Evolutionary conservation across 2,888 invertebrate genomes (phyloP), one percentile per base, ranked within the genome.

Genomic region (Petrolisthes manimaculis): DNA sequence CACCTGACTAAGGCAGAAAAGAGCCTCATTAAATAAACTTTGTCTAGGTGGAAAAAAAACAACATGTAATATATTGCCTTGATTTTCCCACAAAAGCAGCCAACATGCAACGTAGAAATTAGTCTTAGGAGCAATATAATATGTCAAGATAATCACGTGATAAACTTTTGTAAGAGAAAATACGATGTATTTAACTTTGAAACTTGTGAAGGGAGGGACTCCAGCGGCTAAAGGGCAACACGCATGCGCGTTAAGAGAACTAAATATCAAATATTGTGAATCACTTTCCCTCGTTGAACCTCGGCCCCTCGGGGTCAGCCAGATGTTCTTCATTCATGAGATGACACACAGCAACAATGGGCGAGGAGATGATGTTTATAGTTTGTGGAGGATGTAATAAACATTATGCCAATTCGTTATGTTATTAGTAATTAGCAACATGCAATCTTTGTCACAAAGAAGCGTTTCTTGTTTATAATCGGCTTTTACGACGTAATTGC

Each of bases 11-110:
- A 6, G 75, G 12, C 14, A 75, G 75, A 55, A 61, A 75, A 84
- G 56, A 14, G 75, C 55, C n/a, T 84, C 83, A 84, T 84, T 84
- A 84, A 75, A 74, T 12, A 18, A 18, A 18, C 61, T 18, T 18
- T 18, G 18, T 18, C 61, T 61, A 1, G 61, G 61, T 61, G 3
- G 1, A 61, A 61, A 12, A 18, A 9, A 9, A 18, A 61, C 0
- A 18, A 9, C 61, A 12, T 61, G 61, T 12, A 18, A 61, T 61
- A 61, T 18, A 9, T 9, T 61, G 61, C 18, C 9, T 18, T 9
- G 9, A 9, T 61, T 61, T 61, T 18, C 9, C 9, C 18, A 61
- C 61, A 61, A 61, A 61, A 2, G 18, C 61, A 61, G 12, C 61
- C 18, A 12, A 12, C 61, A 18, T 61, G 61, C 61, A 61, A 18